Conservation (phyloP, 2,797 vertebrate species). For the Cuculus canorus region DNA sequence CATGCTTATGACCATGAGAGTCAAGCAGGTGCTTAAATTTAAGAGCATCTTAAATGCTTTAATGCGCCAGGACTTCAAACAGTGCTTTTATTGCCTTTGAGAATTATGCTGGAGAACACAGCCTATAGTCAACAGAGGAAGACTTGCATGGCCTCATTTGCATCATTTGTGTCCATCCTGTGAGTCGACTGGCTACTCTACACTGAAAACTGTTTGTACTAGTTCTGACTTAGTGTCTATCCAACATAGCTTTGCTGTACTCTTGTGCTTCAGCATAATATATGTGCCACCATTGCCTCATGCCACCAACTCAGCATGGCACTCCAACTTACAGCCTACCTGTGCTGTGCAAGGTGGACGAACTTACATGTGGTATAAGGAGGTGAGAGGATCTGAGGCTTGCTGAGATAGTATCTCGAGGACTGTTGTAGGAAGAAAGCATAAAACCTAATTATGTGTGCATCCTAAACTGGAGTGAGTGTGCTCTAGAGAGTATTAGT, state of each 20-base stretch:
- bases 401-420: background rate
- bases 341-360: fast-evolving
- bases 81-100: background rate
- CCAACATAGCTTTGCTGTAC: background rate
- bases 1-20: background rate
- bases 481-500: background rate
- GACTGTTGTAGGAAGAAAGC: background rate
- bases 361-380: too few species aligned
- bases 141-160: background rate
- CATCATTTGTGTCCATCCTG: background rate
- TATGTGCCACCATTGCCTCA: background rate
- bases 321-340: background rate
- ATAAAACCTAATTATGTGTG: background rate
- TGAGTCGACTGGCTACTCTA: background rate
- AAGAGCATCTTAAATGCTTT: background rate
- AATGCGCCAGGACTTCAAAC: background rate
- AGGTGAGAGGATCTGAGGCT: background rate
- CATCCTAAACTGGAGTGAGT: background rate
- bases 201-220: background rate
- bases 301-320: background rate
- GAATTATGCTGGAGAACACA: background rate
- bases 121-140: background rate
- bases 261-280: background rate
- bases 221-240: background rate
- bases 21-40: background rate